phyloP scores from a whole-genome alignment of 2,888 invertebrate genomes.

The Apodemia duryi region DNA sequence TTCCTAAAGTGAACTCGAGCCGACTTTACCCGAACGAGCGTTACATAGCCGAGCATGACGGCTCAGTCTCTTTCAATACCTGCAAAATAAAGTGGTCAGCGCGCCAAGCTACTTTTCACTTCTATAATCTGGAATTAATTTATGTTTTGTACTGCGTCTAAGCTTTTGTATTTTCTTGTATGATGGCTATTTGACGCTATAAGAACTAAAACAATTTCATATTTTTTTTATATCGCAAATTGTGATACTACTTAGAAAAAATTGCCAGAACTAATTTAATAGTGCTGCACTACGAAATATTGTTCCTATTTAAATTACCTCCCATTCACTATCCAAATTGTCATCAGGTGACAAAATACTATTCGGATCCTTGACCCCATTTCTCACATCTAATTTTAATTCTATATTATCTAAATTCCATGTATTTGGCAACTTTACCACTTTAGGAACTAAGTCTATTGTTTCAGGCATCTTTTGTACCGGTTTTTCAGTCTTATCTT shows the following conservation, averaged over 20 bases:
- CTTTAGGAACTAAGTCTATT: slow-evolving; percentile 63
- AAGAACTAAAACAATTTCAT: neutral
- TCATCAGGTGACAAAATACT: slow-evolving; percentile 59
- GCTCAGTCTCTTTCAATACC: too few relatives aligned
- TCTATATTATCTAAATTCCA: slow-evolving; percentile 80
- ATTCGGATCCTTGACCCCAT: slow-evolving; percentile 43
- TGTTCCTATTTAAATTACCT: slow-evolving; percentile 44
- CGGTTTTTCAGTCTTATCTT: slow-evolving; percentile 25
- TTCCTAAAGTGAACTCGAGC: too few relatives aligned
- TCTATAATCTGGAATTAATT: too few relatives aligned
- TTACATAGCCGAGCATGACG: too few relatives aligned
- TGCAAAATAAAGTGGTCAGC: too few relatives aligned
- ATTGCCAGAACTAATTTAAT: neutral
- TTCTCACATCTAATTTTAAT: slow-evolving; percentile 53
- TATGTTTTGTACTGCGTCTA: too few relatives aligned
- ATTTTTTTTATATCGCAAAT: neutral
- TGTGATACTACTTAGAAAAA: neutral
- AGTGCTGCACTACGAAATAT: neutral
- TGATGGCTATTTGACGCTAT: neutral
- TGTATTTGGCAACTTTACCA: slow-evolving; percentile 75
- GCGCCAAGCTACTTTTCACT: too few relatives aligned
- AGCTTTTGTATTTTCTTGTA: too few relatives aligned
- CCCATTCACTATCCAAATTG: slow-evolving; percentile 66
- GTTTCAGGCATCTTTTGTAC: slow-evolving; percentile 26
- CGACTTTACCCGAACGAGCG: too few relatives aligned